These are phyloP conservation scores for Notiomystis cincta DNA, from an alignment of 2,113 vertebrate genomes.

Conservation along the genomic window DNA sequence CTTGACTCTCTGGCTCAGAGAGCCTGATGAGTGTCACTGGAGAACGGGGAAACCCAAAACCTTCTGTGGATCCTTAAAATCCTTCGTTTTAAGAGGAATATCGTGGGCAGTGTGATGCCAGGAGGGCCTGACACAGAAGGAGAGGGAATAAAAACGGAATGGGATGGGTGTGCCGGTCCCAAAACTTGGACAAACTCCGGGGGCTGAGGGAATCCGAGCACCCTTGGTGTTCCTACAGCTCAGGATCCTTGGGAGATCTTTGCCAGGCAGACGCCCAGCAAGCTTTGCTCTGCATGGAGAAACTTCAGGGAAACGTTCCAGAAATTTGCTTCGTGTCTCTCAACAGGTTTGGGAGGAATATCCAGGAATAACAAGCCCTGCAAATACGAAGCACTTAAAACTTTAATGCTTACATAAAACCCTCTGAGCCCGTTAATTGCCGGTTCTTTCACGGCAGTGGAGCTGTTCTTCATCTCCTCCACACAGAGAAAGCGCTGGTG, in stretches of 20 bases:
- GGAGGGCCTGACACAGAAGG: neutral
- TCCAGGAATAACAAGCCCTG: slow-evolving; percentile 40
- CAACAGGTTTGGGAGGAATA: slow-evolving; percentile 16
- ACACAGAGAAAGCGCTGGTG: neutral
- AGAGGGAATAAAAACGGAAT: neutral
- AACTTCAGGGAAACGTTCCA: slow-evolving; percentile 18
- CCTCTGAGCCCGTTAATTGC: neutral
- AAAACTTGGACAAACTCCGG: neutral
- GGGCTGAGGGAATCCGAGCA: neutral
- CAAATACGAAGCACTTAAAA: neutral
- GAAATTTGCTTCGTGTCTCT: slow-evolving; percentile 35
- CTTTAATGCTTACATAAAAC: slow-evolving; percentile 10
- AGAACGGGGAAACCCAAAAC: neutral
- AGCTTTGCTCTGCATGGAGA: neutral
- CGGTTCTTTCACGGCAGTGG: neutral
- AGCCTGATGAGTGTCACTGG: neutral
- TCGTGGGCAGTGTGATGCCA: neutral
- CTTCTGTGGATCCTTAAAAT: neutral
- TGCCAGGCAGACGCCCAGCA: neutral
- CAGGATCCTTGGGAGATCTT: neutral
- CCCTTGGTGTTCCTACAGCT: neutral
- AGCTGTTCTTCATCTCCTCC: neutral
- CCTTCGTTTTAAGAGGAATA: neutral
- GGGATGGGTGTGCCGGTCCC: neutral
- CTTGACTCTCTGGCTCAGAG: neutral